Evolutionary conservation across 1,140 invertebrate genomes (phyloP).

Genomic region (Drosophila leontia): DNA sequence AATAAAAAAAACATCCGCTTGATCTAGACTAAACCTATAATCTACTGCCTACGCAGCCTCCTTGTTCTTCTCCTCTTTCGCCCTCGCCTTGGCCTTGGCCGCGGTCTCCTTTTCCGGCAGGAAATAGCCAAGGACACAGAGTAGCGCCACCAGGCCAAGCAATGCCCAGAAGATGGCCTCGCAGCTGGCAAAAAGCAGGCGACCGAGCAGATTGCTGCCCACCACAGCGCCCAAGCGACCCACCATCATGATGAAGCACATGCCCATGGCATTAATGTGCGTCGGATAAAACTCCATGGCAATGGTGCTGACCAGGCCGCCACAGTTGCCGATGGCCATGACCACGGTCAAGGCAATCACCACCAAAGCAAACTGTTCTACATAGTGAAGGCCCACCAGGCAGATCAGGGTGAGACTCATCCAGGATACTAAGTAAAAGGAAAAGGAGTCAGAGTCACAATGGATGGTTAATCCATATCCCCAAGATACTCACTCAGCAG

Average conservation of each 20-base stretch:
- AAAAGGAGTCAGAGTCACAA: neutral
- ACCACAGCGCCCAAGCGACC: conserved; percentile 85
- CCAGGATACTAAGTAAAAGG: conserved; percentile 58
- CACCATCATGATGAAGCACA: conserved; percentile 85
- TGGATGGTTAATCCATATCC: neutral
- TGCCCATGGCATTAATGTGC: conserved; percentile 85
- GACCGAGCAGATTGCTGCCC: conserved; percentile 81
- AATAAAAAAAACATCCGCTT: neutral
- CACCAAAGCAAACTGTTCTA: conserved; percentile 52
- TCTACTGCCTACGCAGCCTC: neutral
- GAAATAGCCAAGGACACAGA: conserved; percentile 49
- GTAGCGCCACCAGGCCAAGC: conserved; percentile 33
- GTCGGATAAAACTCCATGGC: conserved; percentile 85
- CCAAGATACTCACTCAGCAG: conserved; percentile 63
- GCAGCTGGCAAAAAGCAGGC: conserved; percentile 80
- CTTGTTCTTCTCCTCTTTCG: conserved; percentile 12
- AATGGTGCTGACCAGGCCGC: conserved; percentile 81
- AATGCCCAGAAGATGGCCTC: conserved; percentile 71
- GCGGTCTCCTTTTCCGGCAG: conserved; percentile 57
- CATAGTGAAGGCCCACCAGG: conserved; percentile 57
- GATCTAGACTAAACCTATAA: conserved; percentile 31
- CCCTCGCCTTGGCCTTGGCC: conserved; percentile 7
- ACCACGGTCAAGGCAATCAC: conserved; percentile 69
- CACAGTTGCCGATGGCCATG: conserved; percentile 82
- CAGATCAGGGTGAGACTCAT: conserved; percentile 52